Evolutionary conservation across 2,888 invertebrate genomes (phyloP).

Genomic region (Chymomyza procnemis): DNA sequence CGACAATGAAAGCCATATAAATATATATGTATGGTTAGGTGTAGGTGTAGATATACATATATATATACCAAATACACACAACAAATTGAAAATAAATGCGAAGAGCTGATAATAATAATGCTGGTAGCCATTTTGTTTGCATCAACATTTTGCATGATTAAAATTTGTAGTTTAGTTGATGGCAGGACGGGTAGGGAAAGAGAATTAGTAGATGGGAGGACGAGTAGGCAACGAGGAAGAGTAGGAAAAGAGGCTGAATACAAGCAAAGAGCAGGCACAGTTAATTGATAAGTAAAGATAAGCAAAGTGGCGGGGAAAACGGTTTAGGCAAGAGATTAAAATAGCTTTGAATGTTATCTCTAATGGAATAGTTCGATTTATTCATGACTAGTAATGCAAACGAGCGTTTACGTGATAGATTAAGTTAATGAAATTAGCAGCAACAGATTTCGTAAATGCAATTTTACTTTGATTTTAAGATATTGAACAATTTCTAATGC

Average conservation of each 20-base stretch:
- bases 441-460: no score
- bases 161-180: neutral
- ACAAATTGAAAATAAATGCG: slow-evolving; percentile 12
- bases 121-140: slow-evolving; percentile 2
- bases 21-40: neutral
- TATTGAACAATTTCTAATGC: no score
- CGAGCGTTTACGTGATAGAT: neutral
- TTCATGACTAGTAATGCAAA: neutral
- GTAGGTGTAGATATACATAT: neutral
- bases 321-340: neutral
- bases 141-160: slow-evolving; percentile 3
- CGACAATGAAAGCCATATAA: slow-evolving; percentile 1
- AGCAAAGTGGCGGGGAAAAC: neutral
- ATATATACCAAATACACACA: slow-evolving; percentile 5
- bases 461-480: no score
- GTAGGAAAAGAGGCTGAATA: no score
- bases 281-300: neutral
- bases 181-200: no score
- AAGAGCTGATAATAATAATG: slow-evolving; percentile 4
- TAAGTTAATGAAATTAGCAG: no score
- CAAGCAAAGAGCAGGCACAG: neutral
- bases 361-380: neutral
- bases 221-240: no score
- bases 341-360: neutral
- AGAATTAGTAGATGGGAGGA: no score